Evolutionary conservation across 2,888 invertebrate genomes (phyloP).

Genomic region (Bimastos eiseni): DNA sequence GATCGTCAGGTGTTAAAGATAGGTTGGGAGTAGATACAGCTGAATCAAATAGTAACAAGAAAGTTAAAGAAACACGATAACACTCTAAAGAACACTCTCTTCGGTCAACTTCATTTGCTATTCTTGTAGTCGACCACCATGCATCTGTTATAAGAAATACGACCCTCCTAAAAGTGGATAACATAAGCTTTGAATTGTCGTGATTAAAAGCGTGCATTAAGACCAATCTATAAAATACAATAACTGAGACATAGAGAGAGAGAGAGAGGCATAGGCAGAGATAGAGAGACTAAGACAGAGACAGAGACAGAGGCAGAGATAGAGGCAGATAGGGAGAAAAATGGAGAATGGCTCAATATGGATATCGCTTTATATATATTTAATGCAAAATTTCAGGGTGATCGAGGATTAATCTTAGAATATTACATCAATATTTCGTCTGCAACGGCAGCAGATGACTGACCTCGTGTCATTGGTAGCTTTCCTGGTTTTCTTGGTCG

Average conservation of each 20-base stretch:
- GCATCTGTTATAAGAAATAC: not conserved
- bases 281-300: not conserved
- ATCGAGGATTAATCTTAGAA: not conserved
- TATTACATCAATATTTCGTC: not conserved
- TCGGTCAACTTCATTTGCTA: not conserved
- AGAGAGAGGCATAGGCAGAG: not conserved
- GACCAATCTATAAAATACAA: not conserved
- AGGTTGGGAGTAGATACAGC: constrained; percentile 15
- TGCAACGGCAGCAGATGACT: not conserved
- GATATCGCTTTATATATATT: no score
- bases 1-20: not conserved
- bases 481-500: not conserved
- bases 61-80: not conserved
- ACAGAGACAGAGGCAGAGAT: not conserved
- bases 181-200: not conserved
- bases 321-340: not conserved
- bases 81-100: not conserved
- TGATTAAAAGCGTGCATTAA: not conserved
- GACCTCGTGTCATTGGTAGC: not conserved
- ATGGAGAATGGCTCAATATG: not conserved
- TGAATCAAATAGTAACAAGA: not conserved
- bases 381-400: no score
- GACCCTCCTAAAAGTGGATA: not conserved
- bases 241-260: not conserved
- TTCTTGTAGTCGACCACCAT: not conserved